These are phyloP conservation scores for Drosophila orena DNA, from an alignment of 1,140 invertebrate genomes.

Conservation along the genomic window DNA sequence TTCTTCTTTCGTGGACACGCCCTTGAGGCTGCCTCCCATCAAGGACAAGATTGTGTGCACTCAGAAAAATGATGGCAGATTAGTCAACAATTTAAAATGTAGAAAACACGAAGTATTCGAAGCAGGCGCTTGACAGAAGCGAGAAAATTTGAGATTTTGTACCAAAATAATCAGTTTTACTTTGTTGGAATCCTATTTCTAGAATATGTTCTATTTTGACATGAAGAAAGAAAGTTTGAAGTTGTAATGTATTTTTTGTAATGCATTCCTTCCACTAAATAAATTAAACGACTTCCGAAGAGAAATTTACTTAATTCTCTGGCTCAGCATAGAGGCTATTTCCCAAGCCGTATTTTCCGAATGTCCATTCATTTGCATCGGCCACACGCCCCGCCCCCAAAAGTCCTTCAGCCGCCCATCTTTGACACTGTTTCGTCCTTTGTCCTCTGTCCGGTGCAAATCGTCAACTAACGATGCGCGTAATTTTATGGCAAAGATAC, in stretches of 20 bases:
- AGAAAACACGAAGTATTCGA: too few relatives aligned
- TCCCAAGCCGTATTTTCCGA: slow-evolving; percentile 56
- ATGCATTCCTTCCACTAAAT: slow-evolving; percentile 29
- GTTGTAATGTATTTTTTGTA: neutral
- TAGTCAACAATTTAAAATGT: neutral
- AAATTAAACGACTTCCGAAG: slow-evolving; percentile 67
- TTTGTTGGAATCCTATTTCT: neutral
- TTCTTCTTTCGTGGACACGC: slow-evolving; percentile 52
- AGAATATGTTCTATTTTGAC: neutral
- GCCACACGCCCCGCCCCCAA: slow-evolving; percentile 32
- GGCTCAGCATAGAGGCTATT: slow-evolving; percentile 52
- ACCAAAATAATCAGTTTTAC: too few relatives aligned
- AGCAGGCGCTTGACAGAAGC: too few relatives aligned
- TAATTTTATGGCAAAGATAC: slow-evolving; percentile 77
- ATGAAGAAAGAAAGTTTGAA: neutral
- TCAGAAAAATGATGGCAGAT: neutral
- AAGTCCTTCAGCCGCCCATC: slow-evolving; percentile 23
- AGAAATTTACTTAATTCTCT: slow-evolving; percentile 72
- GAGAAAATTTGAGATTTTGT: too few relatives aligned
- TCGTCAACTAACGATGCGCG: slow-evolving; percentile 79
- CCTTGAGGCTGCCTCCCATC: slow-evolving; percentile 58
- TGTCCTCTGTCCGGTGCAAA: slow-evolving; percentile 68
- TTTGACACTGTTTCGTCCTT: slow-evolving; percentile 46
- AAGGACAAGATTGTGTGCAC: slow-evolving; percentile 47
- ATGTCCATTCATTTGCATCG: slow-evolving; percentile 71